phyloP scores from a whole-genome alignment of 2,888 invertebrate genomes.

The Colletes collaris region DNA sequence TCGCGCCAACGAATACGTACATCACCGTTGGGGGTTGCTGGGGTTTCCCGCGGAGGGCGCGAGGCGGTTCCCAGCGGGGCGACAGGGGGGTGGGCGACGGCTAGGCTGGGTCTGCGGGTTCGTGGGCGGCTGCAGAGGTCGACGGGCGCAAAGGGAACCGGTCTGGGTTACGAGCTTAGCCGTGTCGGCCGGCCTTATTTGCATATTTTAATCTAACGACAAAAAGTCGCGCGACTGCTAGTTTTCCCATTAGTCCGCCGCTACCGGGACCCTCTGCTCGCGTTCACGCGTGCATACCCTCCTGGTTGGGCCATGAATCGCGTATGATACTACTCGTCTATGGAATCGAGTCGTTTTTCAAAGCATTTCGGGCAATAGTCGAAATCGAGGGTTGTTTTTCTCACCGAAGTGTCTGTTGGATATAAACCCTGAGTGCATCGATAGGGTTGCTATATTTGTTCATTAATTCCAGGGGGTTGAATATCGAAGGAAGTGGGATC shows the following conservation, averaged over 20 bases:
- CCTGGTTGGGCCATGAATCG: too few relatives aligned
- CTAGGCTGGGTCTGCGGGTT: constrained; percentile 56
- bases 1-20: constrained; percentile 55
- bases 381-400: too few relatives aligned
- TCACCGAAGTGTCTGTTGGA: too few relatives aligned
- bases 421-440: too few relatives aligned
- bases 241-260: constrained; percentile 70
- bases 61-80: constrained; percentile 19
- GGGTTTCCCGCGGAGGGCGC: constrained; percentile 25
- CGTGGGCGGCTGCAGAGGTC: constrained; percentile 55
- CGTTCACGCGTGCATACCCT: too few relatives aligned
- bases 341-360: too few relatives aligned
- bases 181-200: constrained; percentile 72
- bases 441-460: too few relatives aligned
- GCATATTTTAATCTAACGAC: constrained; percentile 80
- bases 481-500: too few relatives aligned
- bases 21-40: constrained; percentile 36
- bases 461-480: too few relatives aligned
- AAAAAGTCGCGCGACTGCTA: constrained; percentile 70
- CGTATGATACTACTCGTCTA: too few relatives aligned
- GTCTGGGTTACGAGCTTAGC: constrained; percentile 60
- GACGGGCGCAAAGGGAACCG: constrained; percentile 30
- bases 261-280: too few relatives aligned
- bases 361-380: too few relatives aligned
- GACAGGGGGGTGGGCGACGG: not conserved